Evolutionary conservation across 2,113 vertebrate species (phyloP).

Genomic region (Sceloporus tristichus): DNA sequence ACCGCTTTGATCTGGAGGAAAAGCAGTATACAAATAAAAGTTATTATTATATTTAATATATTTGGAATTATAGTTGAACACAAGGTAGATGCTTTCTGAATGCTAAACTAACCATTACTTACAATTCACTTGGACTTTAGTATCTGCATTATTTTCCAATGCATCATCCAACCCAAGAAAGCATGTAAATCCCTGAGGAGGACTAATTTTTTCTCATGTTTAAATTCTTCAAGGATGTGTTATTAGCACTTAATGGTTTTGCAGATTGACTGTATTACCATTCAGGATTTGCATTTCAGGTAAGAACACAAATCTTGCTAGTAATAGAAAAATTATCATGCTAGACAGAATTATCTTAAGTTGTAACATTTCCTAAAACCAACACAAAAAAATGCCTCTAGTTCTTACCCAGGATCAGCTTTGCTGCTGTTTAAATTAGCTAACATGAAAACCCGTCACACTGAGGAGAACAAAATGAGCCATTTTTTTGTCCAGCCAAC

Average conservation of each 20-base stretch:
- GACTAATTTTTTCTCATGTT: slow-evolving; percentile 38
- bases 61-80: neutral
- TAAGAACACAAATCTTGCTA: slow-evolving; percentile 27
- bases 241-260: slow-evolving; percentile 38
- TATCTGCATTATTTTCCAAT: slow-evolving; percentile 25
- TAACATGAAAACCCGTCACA: neutral
- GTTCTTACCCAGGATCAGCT: neutral
- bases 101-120: neutral
- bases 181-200: slow-evolving; percentile 39
- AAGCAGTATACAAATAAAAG: too few species aligned
- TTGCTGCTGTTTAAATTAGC: slow-evolving; percentile 3
- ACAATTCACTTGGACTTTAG: neutral
- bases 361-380: neutral
- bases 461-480: neutral
- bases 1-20: too few species aligned
- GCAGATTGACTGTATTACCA: slow-evolving; percentile 46
- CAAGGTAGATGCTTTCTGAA: neutral
- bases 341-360: neutral
- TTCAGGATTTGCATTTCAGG: slow-evolving; percentile 23
- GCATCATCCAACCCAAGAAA: slow-evolving; percentile 11
- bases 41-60: too few species aligned
- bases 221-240: neutral
- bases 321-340: slow-evolving; percentile 13
- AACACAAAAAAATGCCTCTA: neutral
- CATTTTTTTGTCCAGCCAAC: slow-evolving; percentile 42